Evolutionary conservation across 1,140 invertebrate genomes (phyloP), one percentile per base, ranked within the genome.

Genomic region (Oreohelix idahoensis): DNA sequence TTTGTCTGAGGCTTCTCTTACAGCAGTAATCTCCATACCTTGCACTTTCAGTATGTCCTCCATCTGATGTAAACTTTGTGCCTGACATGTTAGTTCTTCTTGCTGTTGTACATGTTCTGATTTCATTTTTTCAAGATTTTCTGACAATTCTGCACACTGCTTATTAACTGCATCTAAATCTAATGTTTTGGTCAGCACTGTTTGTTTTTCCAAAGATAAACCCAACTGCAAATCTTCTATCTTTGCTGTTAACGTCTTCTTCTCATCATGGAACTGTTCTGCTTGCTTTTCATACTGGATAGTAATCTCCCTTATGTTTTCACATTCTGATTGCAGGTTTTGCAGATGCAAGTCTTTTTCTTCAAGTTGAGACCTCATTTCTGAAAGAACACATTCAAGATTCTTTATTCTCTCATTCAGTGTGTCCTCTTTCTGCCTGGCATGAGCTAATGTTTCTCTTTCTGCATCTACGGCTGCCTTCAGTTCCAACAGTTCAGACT

Each of bases 401-500:
- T 32, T 35, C 11, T 39, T 51, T 29, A 49, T 45, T 51, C 29
- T 51, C 0, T 39, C 74, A n/a, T 76, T 35, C n/a, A 76, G 29
- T 35, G 38, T 76, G 45, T 49, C 36, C 20, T 76, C 39, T n/a
- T 32, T 49, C 29, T n/a, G 1, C 42, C 13, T 51, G 15, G 42
- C 11, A 15, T 76, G 32, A 42, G 23, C n/a, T 29, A 53, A 2
- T 35, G 5, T 76, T n/a, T 76, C n/a, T 76, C 42, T 76, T 29
- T 76, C 74, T 13, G 13, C 15, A 29, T 45, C 74, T 11, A 45
- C 2, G 17, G 20, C 45, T 29, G 39, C 15, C 39, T 51, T 51
- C 39, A 76, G 74, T 32, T 76, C 26, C 45, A 76, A 45, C 39
- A 76, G 5, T 29, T 76, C 74, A 29, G 20, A n/a, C 29, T 76